These are phyloP conservation scores for Ceratoteleas bidentatus DNA, from an alignment of 1,140 invertebrate genomes.

Conservation along the genomic window DNA sequence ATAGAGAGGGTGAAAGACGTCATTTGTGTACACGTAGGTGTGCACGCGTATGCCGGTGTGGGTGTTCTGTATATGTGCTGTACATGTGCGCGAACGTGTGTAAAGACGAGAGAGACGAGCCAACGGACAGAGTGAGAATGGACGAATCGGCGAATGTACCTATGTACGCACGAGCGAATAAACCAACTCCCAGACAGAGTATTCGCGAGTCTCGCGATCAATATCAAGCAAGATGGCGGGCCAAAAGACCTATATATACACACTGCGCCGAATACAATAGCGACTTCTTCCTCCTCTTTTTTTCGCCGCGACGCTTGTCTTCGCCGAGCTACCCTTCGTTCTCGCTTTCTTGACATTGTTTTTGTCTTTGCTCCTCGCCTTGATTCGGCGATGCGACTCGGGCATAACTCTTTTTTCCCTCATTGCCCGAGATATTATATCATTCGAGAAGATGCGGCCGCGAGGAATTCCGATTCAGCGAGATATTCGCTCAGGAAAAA, in stretches of 20 bases:
- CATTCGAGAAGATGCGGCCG: conserved; percentile 48
- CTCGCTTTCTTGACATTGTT: conserved; percentile 66
- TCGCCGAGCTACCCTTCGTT: conserved; percentile 63
- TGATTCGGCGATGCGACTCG: conserved; percentile 56
- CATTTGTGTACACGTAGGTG: conserved; percentile 26
- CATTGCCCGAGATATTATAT: conserved; percentile 45
- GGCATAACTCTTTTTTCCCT: conserved; percentile 40
- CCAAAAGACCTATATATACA: conserved; percentile 75
- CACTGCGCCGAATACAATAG: conserved; percentile 77
- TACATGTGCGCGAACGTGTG: conserved; percentile 24
- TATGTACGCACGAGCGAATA: conserved; percentile 70
- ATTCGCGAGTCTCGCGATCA: conserved; percentile 80
- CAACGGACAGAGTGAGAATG: conserved; percentile 65
- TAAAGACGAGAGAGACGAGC: conserved; percentile 52
- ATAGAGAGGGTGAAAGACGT: conserved; percentile 66
- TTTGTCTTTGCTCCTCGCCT: conserved; percentile 65
- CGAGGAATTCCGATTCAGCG: conserved; percentile 49
- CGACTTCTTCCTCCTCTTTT: conserved; percentile 63
- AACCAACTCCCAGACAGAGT: conserved; percentile 72
- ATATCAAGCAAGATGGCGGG: conserved; percentile 81
- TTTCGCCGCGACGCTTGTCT: conserved; percentile 54
- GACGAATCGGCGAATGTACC: conserved; percentile 70
- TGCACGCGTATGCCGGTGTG: conserved; percentile 9
- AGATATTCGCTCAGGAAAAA: conserved; percentile 48
- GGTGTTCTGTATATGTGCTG: conserved; percentile 12